Evolutionary conservation across 2,113 vertebrate species (phyloP).

Genomic region (Odobenus rosmarus): DNA sequence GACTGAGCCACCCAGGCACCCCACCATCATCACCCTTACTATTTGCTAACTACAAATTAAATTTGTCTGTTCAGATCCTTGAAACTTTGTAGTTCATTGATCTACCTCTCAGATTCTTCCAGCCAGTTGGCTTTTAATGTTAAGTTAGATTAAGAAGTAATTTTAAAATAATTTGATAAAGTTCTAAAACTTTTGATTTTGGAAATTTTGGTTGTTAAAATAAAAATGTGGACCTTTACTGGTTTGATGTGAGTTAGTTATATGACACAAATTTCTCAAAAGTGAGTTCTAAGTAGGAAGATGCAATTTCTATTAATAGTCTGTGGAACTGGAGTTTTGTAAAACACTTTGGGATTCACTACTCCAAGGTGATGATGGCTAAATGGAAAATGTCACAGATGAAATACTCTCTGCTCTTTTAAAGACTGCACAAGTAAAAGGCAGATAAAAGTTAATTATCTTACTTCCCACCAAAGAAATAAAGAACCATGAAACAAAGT

Average conservation of each 20-base stretch:
- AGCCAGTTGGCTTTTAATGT: not conserved
- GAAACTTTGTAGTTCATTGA: not conserved
- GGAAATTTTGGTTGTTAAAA: not conserved
- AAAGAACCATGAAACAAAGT: slow-evolving; percentile 38
- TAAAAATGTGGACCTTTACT: not conserved
- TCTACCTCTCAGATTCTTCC: not conserved
- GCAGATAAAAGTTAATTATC: slow-evolving; percentile 71
- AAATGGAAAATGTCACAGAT: slow-evolving; percentile 70
- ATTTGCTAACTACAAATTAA: not conserved
- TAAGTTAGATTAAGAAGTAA: not conserved
- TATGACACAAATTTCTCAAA: not conserved
- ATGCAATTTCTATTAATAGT: not conserved
- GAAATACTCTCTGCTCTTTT: slow-evolving; percentile 57
- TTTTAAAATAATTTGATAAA: not conserved
- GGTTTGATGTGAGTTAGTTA: not conserved
- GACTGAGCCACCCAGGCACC: not conserved
- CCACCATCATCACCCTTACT: not conserved
- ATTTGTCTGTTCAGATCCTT: not conserved
- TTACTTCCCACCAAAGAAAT: slow-evolving; percentile 49
- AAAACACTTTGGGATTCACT: slow-evolving; percentile 9
- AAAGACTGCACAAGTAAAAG: slow-evolving; percentile 65
- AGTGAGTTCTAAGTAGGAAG: not conserved
- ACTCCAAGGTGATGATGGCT: slow-evolving; percentile 58
- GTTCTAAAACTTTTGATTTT: not conserved
- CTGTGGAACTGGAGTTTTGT: not conserved